Percentiles rank a stretch among this genome's conserved stretches.
phyloP scores from a whole-genome alignment of 2,888 invertebrate genomes.

The Synergus umbraculus region DNA sequence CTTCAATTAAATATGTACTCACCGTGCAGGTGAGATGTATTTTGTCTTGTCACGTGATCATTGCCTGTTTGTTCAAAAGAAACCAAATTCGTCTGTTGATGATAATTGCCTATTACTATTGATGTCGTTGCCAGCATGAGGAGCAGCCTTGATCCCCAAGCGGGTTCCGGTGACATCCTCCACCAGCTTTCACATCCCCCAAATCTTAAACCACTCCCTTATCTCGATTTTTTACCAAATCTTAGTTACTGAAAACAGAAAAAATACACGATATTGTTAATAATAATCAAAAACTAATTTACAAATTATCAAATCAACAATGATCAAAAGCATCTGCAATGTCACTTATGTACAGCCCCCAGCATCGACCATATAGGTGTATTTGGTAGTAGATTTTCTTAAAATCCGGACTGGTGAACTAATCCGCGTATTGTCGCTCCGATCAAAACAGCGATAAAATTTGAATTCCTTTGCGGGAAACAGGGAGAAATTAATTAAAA shows the following conservation, averaged over 20 bases:
- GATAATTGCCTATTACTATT: constrained; percentile 73
- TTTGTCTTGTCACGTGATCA: constrained; percentile 59
- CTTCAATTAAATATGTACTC: constrained; percentile 47
- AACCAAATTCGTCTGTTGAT: constrained; percentile 65
- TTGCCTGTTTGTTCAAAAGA: constrained; percentile 44
- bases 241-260: neutral
- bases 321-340: no score
- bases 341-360: no score
- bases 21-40: constrained; percentile 64
- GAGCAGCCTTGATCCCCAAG: constrained; percentile 72
- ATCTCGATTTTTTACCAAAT: neutral
- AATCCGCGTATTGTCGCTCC: no score
- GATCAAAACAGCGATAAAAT: no score
- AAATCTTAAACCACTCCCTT: constrained; percentile 50
- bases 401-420: no score
- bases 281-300: neutral
- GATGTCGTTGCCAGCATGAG: constrained; percentile 70
- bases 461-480: no score
- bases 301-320: no score
- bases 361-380: no score
- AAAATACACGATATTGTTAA: neutral
- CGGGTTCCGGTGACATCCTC: constrained; percentile 70
- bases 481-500: neutral
- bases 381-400: no score
- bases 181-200: constrained; percentile 72